Conservation (phyloP, 1,140 invertebrate species). For the Diorhabda elongata region DNA sequence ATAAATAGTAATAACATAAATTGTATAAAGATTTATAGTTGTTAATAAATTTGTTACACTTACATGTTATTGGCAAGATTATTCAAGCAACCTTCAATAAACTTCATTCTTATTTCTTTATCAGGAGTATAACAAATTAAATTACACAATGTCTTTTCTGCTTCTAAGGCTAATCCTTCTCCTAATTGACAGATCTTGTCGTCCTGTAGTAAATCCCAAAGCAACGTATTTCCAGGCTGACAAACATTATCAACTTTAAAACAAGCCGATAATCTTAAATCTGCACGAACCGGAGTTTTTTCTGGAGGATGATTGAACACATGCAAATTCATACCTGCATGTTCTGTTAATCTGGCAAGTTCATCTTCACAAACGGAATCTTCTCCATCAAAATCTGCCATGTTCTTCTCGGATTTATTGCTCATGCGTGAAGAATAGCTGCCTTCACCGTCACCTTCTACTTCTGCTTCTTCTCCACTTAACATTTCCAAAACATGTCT, state of each 20-base stretch:
- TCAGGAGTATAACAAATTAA: constrained; percentile 86
- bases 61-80: constrained; percentile 82
- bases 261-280: constrained; percentile 47
- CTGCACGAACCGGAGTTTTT: constrained; percentile 41
- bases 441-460: constrained; percentile 51
- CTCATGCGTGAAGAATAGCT: constrained; percentile 84
- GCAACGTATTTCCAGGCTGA: constrained; percentile 80
- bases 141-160: constrained; percentile 85
- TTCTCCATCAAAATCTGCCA: constrained; percentile 92
- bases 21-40: not conserved
- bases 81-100: constrained; percentile 89
- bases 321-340: constrained; percentile 48
- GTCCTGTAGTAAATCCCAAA: constrained; percentile 93
- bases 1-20: too few species aligned
- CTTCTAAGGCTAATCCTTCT: constrained; percentile 83
- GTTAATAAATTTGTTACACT: constrained; percentile 18
- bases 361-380: constrained; percentile 86
- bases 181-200: constrained; percentile 80
- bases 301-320: constrained; percentile 47
- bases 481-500: constrained; percentile 60
- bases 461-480: constrained; percentile 65
- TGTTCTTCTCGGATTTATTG: constrained; percentile 91
- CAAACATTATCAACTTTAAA: constrained; percentile 78
- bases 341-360: constrained; percentile 69
- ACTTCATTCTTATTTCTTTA: constrained; percentile 83